Evolutionary conservation across 2,797 vertebrate genomes (phyloP).

Genomic region (Xenentodon cancila): DNA sequence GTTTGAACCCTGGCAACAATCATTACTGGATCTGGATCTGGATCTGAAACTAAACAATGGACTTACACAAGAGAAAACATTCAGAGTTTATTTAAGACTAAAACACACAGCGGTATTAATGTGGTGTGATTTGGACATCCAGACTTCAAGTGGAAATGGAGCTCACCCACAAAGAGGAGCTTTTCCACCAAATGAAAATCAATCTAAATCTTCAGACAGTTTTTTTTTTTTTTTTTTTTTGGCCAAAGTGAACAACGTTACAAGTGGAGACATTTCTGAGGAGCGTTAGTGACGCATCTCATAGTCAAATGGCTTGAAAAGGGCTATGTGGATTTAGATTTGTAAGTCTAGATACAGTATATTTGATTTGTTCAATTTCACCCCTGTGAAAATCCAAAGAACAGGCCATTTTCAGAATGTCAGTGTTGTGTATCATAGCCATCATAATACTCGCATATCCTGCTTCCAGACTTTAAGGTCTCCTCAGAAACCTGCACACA

Average conservation of each 20-base stretch:
- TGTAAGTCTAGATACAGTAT: constrained; percentile 65
- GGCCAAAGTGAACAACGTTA: constrained; percentile 67
- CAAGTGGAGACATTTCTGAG: constrained; percentile 63
- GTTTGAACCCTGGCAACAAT: constrained; percentile 56
- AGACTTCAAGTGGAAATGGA: constrained; percentile 32
- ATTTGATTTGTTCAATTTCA: constrained; percentile 80
- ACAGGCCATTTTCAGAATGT: constrained; percentile 67
- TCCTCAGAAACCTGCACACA: constrained; percentile 69
- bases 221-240: too few relatives aligned
- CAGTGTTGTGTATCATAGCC: constrained; percentile 73
- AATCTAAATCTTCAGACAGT: constrained; percentile 48
- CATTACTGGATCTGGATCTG: constrained; percentile 47
- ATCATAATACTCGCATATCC: constrained; percentile 71
- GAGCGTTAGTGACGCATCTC: constrained; percentile 71
- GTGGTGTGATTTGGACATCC: constrained; percentile 37
- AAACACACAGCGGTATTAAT: constrained; percentile 46
- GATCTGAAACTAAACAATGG: constrained; percentile 48
- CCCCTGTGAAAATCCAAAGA: constrained; percentile 68
- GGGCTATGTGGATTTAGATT: constrained; percentile 76
- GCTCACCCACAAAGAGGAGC: constrained; percentile 50
- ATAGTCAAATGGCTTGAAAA: constrained; percentile 75
- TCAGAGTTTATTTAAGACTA: constrained; percentile 57
- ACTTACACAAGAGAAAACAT: constrained; percentile 37
- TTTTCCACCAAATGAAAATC: constrained; percentile 58
- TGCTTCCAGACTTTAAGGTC: constrained; percentile 71